Percentiles rank a stretch among this genome's conserved stretches.
Evolutionary conservation across 2,888 invertebrate genomes (phyloP).

Genomic region (Noctua fimbriata): DNA sequence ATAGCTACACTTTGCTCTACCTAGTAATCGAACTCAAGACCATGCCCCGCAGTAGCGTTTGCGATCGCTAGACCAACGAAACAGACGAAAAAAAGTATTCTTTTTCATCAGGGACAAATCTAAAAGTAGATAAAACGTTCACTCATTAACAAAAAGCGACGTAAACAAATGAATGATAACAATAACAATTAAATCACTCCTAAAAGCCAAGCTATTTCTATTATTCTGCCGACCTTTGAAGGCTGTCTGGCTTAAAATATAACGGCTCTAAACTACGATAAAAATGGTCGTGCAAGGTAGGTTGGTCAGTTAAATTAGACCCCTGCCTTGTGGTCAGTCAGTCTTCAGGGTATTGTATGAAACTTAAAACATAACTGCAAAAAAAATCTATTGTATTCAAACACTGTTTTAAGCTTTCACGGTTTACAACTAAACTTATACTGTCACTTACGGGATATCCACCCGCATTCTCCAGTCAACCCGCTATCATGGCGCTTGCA

Average conservation of each 20-base stretch:
- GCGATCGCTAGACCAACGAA: no score
- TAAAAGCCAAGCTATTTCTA: slow-evolving; percentile 19
- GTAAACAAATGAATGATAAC: neutral
- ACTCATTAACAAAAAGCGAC: slow-evolving; percentile 2
- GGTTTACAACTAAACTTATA: no score
- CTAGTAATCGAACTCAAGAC: neutral
- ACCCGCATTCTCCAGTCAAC: no score
- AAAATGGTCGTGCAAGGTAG: slow-evolving; percentile 3
- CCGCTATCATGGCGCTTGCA: no score
- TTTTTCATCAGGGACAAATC: neutral
- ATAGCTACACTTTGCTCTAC: neutral
- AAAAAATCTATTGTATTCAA: no score
- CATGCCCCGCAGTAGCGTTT: neutral
- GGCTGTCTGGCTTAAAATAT: slow-evolving; percentile 48
- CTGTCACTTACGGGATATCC: no score
- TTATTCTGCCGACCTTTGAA: slow-evolving; percentile 20
- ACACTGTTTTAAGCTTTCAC: no score
- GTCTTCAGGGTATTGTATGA: no score
- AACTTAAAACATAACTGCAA: no score
- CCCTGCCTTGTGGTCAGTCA: neutral
- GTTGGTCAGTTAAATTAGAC: neutral
- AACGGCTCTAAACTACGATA: neutral
- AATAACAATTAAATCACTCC: slow-evolving; percentile 11
- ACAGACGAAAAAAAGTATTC: neutral
- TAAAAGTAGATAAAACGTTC: slow-evolving; percentile 7